Percentiles rank a stretch among this genome's conserved stretches.
Conservation (phyloP, 2,888 invertebrate species). For the Micoletzkya japonica region DNA sequence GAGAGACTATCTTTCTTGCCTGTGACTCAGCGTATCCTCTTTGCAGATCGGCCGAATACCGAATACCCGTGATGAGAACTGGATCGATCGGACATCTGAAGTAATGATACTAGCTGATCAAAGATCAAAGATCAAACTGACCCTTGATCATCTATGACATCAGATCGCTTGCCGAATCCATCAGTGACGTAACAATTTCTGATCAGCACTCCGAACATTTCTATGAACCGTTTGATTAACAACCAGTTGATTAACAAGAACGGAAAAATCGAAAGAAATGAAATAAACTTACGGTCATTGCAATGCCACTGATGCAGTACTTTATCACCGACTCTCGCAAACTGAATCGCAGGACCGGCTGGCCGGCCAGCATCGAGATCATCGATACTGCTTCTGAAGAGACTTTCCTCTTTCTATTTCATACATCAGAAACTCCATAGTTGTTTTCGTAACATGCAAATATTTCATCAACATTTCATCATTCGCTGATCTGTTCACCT, state of each 20-base stretch:
- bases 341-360: constrained; percentile 60
- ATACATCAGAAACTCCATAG: too few species aligned
- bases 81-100: constrained; percentile 60
- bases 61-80: constrained; percentile 62
- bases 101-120: not conserved
- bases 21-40: constrained; percentile 63
- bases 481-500: constrained; percentile 28
- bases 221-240: constrained; percentile 33
- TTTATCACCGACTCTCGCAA: constrained; percentile 62
- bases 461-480: not conserved
- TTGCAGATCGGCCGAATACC: constrained; percentile 61
- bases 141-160: constrained; percentile 57
- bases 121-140: not conserved
- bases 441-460: not conserved
- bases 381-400: constrained; percentile 35
- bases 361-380: constrained; percentile 54
- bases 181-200: constrained; percentile 64
- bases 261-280: not conserved
- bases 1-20: too few species aligned
- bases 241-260: not conserved
- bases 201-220: constrained; percentile 64
- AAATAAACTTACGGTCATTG: constrained; percentile 57
- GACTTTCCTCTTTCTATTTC: not conserved
- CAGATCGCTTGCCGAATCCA: constrained; percentile 60
- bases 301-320: constrained; percentile 64